phyloP scores from a whole-genome alignment of 2,797 vertebrate genomes.

The Danio albolineatus region DNA sequence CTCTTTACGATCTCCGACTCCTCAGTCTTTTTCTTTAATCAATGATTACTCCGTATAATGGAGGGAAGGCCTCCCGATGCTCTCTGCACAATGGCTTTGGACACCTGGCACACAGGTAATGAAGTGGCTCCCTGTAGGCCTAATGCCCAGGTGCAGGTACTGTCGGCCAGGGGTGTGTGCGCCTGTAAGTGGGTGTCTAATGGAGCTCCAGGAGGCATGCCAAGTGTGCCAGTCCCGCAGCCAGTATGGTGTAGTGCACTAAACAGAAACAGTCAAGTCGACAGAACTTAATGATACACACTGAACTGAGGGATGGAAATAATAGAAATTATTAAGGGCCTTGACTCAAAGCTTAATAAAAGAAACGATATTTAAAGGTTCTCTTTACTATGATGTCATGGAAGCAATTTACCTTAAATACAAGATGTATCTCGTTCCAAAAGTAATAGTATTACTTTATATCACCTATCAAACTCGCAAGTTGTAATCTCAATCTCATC shows the following conservation, averaged over 20 bases:
- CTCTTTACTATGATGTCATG: constrained; percentile 36
- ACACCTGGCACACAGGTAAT: constrained; percentile 57
- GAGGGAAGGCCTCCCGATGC: constrained; percentile 41
- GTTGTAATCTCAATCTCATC: constrained; percentile 64
- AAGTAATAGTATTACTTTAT: constrained; percentile 9
- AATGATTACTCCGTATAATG: constrained; percentile 58
- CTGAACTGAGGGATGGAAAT: constrained; percentile 32
- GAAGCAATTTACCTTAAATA: constrained; percentile 27
- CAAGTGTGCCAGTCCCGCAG: constrained; percentile 57
- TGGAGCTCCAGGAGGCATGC: constrained; percentile 57
- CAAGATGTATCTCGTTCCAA: constrained; percentile 11
- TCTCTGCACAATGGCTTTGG: constrained; percentile 32
- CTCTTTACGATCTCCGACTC: constrained; percentile 59
- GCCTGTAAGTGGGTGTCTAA: constrained; percentile 55
- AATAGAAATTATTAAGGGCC: constrained; percentile 36
- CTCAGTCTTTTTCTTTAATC: constrained; percentile 61
- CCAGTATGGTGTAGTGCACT: constrained; percentile 39
- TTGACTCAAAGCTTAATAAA: constrained; percentile 25
- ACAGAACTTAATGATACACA: constrained; percentile 36
- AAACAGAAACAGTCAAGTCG: constrained; percentile 49
- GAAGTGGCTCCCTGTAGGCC: constrained; percentile 52
- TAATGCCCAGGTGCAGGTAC: constrained; percentile 49
- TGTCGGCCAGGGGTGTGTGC: constrained; percentile 48
- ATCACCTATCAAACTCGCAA: constrained; percentile 16
- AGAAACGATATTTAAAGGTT: constrained; percentile 25